Conservation (phyloP, 64 coral and sea anemone species). For the Platygyra sinensis region DNA sequence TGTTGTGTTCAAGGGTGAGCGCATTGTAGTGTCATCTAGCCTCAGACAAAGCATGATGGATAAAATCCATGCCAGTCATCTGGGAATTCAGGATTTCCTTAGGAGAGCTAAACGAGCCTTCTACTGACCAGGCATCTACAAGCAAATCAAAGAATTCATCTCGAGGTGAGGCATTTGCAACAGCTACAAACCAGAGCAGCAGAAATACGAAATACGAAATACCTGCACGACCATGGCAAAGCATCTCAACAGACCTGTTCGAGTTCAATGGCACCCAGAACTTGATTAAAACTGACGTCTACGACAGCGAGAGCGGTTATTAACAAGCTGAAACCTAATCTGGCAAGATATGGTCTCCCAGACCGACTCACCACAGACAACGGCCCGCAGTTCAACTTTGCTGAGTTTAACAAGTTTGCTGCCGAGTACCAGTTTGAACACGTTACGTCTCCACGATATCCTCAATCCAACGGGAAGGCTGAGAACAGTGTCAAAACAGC, state of each 20-base stretch:
- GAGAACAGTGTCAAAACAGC: conserved; percentile 58
- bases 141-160: not conserved
- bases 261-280: conserved; percentile 26
- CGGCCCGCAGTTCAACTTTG: conserved; percentile 22
- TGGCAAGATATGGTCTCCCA: conserved; percentile 35
- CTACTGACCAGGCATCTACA: conserved; percentile 62
- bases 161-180: no score
- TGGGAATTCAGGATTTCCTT: conserved; percentile 54
- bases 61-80: conserved; percentile 55
- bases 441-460: conserved; percentile 35
- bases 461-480: conserved; percentile 45
- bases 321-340: conserved; percentile 27
- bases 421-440: conserved; percentile 46
- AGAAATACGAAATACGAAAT: conserved; percentile 52
- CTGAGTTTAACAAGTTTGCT: conserved; percentile 52
- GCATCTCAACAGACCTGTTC: conserved; percentile 32
- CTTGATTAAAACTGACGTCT: conserved; percentile 7
- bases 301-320: conserved; percentile 37
- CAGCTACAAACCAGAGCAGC: not conserved
- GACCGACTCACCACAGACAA: conserved; percentile 47
- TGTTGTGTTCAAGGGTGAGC: conserved; percentile 23
- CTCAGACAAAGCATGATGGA: not conserved
- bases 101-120: conserved; percentile 43
- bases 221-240: conserved; percentile 59
- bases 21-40: no score